These are phyloP conservation scores for Drosophila niveifrons DNA, from an alignment of 2,888 invertebrate species.

Conservation along the genomic window DNA sequence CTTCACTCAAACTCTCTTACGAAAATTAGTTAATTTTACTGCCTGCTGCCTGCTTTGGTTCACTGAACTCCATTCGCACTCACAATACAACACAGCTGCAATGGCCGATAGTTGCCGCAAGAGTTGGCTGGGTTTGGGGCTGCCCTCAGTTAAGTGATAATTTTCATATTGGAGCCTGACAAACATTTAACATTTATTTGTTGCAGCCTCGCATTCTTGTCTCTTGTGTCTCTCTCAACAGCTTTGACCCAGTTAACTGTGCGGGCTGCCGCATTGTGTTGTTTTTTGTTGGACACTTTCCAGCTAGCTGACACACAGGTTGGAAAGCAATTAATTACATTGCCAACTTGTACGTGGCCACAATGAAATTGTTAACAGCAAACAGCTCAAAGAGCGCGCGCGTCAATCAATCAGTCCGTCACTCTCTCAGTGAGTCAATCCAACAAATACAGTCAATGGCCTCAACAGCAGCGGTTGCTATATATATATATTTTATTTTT, in stretches of 20 bases:
- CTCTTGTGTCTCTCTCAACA: conserved; percentile 35
- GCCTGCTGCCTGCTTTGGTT: conserved; percentile 39
- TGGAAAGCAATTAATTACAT: conserved; percentile 78
- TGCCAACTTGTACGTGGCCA: conserved; percentile 72
- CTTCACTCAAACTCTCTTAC: conserved; percentile 35
- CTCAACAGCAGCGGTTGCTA: conserved; percentile 27
- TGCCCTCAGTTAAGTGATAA: conserved; percentile 32
- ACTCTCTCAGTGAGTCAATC: conserved; percentile 31
- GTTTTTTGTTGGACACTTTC: conserved; percentile 67
- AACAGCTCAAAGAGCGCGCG: conserved; percentile 36
- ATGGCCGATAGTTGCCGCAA: conserved; percentile 25
- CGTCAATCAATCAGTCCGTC: conserved; percentile 73
- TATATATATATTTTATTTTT: too few relatives aligned
- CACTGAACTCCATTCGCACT: conserved; percentile 39
- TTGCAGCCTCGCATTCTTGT: conserved; percentile 51
- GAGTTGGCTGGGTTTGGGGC: not conserved
- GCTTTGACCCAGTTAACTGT: conserved; percentile 35
- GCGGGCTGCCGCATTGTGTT: conserved; percentile 60
- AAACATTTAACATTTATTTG: conserved; percentile 39
- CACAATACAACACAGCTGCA: conserved; percentile 17
- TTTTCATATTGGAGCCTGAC: conserved; percentile 60
- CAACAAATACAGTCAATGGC: conserved; percentile 74
- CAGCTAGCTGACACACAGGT: conserved; percentile 51
- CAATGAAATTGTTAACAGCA: conserved; percentile 78
- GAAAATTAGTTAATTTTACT: conserved; percentile 51